Conservation (phyloP, 2,888 invertebrate genomes). For the Ochropacha duplaris region DNA sequence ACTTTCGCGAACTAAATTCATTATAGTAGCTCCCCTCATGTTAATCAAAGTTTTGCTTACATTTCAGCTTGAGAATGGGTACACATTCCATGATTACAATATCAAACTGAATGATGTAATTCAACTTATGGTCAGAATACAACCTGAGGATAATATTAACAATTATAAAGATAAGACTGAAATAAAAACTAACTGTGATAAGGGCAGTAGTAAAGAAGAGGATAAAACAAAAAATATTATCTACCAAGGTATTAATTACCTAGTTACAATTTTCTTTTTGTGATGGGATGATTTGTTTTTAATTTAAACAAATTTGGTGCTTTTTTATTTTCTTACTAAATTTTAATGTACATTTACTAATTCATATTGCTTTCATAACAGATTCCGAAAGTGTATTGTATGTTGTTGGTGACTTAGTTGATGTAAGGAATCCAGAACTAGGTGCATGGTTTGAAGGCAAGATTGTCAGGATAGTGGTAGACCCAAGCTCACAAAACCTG, state of each 20-base stretch:
- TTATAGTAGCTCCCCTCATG: no score
- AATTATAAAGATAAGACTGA: slow-evolving; percentile 19
- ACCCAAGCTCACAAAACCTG: slow-evolving; percentile 35
- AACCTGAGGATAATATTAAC: slow-evolving; percentile 23
- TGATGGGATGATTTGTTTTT: no score
- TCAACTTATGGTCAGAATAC: slow-evolving; percentile 83
- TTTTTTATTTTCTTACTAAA: no score
- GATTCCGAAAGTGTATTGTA: slow-evolving; percentile 78
- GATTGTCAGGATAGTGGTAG: slow-evolving; percentile 78
- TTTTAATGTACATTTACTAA: not conserved
- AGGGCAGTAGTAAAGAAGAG: not conserved
- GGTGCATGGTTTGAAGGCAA: slow-evolving; percentile 90
- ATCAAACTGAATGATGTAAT: slow-evolving; percentile 90
- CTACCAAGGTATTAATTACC: not conserved
- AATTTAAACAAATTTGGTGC: no score
- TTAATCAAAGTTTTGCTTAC: slow-evolving; percentile 1
- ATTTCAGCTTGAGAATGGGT: slow-evolving; percentile 87
- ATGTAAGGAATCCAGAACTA: slow-evolving; percentile 83
- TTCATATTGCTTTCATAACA: slow-evolving; percentile 17
- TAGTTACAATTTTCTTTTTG: no score
- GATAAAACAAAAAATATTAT: not conserved
- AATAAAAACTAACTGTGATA: slow-evolving; percentile 19
- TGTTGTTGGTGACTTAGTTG: slow-evolving; percentile 85
- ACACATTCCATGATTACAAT: slow-evolving; percentile 89
- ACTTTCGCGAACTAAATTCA: no score